Evolutionary conservation across 2,113 vertebrate species (phyloP).

Genomic region (Propithecus coquereli): DNA sequence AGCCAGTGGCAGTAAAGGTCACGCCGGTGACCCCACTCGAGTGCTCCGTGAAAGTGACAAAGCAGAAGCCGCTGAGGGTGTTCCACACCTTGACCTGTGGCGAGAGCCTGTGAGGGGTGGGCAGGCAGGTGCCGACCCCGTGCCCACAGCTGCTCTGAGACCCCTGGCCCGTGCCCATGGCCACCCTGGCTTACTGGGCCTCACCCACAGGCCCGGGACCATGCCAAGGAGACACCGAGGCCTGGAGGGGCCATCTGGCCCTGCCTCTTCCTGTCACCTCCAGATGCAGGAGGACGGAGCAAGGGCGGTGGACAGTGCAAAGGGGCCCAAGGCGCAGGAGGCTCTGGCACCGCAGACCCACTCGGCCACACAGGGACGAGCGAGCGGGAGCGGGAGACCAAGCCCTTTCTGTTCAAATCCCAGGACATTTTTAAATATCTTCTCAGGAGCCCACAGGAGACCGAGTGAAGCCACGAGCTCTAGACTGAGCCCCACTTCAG

Average conservation of each 20-base stretch:
- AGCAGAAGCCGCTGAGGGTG: slow-evolving; percentile 94
- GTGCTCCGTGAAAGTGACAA: slow-evolving; percentile 97
- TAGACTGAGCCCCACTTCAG: neutral
- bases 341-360: neutral
- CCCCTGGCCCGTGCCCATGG: neutral
- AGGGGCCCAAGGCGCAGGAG: fast-evolving
- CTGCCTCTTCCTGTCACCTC: neutral
- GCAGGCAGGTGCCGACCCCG: neutral
- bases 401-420: fast-evolving
- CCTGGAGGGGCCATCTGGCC: neutral
- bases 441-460: fast-evolving
- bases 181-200: neutral
- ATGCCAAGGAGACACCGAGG: neutral
- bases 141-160: neutral
- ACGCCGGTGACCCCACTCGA: slow-evolving; percentile 91
- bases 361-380: fast-evolving
- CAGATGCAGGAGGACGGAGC: neutral
- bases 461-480: fast-evolving
- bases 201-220: too few species aligned
- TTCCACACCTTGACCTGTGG: slow-evolving; percentile 97
- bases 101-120: fast-evolving
- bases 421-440: fast-evolving
- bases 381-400: fast-evolving
- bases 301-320: fast-evolving
- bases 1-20: slow-evolving; percentile 90